Base-by-base conservation (phyloP, 2,888 invertebrate genomes). In the Abscondita cerata region DNA sequence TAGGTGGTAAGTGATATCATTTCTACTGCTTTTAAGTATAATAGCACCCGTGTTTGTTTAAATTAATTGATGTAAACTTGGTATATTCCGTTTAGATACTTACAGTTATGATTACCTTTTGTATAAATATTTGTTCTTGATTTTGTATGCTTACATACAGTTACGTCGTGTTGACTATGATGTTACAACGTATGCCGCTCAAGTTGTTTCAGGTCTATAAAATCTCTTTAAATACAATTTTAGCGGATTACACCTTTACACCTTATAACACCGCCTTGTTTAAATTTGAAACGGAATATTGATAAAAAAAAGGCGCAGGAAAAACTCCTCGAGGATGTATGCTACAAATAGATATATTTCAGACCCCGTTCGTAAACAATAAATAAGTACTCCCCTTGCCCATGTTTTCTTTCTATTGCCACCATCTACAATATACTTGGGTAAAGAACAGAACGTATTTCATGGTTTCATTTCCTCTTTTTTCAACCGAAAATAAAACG, bases 401-500 rank as follows among this genome's bases (percentile, higher is more conserved):
- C 18, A 19, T 44, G 44, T 44, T 16, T 38, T 34, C 8, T 34
- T 34, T 1, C 18, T 19, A n/a, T 12, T 44, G 31, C 34, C 46
- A 46, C 34, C 46, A 46, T 48, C 12, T 19, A 55, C 31, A 53
- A 38, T 44, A 36, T 36, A 47, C 36, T 36, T 36, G 18, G 55
- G 46, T 48, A 19, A 19, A 48, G n/a, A n/a, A 48, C 19, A 48
- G 46, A 46, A 33, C 33, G 47, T 56, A 56, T 56, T 56, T 46
- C 48, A 47, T 15, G 48, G 47, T 48, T 56, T 56, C 55, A 56
- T 56, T 56, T 36, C 46, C 18, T 33, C 36, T 13, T 56, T 55
- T 56, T 56, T 12, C 47, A 47, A 48, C 13, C 48, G 34, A 40
- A 36, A 47, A 56, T 48, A 56, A 48, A 56, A 48, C 16, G 16